A percentile compares a stretch with the other conserved stretches of the same genome.
Evolutionary conservation across 1,140 invertebrate species (phyloP).

Genomic region (Drosophila sucinea): DNA sequence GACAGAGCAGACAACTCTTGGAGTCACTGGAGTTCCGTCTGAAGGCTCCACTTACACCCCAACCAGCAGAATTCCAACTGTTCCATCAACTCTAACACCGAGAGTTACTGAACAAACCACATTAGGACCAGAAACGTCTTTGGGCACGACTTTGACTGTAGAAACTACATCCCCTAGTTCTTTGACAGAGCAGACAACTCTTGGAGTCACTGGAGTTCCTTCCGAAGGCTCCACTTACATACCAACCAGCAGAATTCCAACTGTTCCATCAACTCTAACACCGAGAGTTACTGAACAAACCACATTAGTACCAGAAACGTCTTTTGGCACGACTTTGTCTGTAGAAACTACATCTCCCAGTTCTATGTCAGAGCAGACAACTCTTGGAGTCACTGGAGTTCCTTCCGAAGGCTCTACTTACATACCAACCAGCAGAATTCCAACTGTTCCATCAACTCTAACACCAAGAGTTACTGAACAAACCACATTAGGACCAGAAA

Average conservation of each 20-base stretch:
- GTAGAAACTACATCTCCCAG: no score
- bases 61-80: background rate
- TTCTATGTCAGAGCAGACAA: background rate
- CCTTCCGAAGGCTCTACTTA: background rate
- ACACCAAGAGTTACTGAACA: background rate
- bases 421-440: background rate
- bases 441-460: background rate
- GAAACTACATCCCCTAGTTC: background rate
- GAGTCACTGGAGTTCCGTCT: background rate
- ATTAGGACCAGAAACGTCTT: background rate
- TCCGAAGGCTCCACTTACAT: constrained; percentile 2
- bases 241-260: no score
- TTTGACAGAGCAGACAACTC: background rate
- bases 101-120: background rate
- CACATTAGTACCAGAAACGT: no score
- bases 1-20: background rate
- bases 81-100: background rate
- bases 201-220: background rate
- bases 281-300: background rate
- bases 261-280: background rate
- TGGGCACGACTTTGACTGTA: background rate
- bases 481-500: background rate
- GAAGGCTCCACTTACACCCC: background rate
- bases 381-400: background rate
- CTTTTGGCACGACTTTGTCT: no score